Conservation (phyloP, 1,140 invertebrate genomes). For the Bombus polaris region DNA sequence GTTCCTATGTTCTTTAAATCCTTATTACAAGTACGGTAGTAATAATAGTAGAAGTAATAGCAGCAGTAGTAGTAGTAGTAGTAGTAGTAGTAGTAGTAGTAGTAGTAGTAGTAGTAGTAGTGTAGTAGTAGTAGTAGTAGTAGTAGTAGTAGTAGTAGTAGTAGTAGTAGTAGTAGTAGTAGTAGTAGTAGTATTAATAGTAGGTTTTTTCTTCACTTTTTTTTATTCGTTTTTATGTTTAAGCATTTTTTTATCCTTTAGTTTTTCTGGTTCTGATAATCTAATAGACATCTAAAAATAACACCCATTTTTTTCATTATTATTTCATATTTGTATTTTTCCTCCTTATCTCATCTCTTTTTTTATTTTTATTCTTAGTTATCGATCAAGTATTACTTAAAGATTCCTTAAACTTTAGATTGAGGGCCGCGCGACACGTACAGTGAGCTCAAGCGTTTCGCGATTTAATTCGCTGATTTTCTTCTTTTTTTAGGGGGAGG, state of each 20-base stretch:
- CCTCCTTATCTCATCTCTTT: slow-evolving; percentile 36
- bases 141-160: slow-evolving; percentile 73
- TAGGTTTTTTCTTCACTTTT: slow-evolving; percentile 65
- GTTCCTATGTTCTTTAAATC: slow-evolving; percentile 71
- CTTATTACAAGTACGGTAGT: slow-evolving; percentile 73
- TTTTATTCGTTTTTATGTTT: slow-evolving; percentile 74
- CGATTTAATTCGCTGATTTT: background rate
- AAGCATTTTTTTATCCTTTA: slow-evolving; percentile 76
- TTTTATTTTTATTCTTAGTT: slow-evolving; percentile 53
- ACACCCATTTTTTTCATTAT: slow-evolving; percentile 79
- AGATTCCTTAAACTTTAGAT: slow-evolving; percentile 74
- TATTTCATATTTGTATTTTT: slow-evolving; percentile 77
- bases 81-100: slow-evolving; percentile 67
- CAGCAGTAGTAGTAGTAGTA: slow-evolving; percentile 55
- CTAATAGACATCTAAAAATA: slow-evolving; percentile 82
- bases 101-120: slow-evolving; percentile 72
- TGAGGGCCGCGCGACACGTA: slow-evolving; percentile 49
- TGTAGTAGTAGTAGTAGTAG: slow-evolving; percentile 70
- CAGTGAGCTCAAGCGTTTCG: slow-evolving; percentile 40
- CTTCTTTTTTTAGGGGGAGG: background rate
- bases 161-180: slow-evolving; percentile 73
- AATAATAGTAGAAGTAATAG: slow-evolving; percentile 63
- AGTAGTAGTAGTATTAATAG: slow-evolving; percentile 73
- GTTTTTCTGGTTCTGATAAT: slow-evolving; percentile 77
- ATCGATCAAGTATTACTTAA: slow-evolving; percentile 71